phyloP scores from a whole-genome alignment of 2,888 invertebrate genomes.

The Scrobipalpa atriplicella region DNA sequence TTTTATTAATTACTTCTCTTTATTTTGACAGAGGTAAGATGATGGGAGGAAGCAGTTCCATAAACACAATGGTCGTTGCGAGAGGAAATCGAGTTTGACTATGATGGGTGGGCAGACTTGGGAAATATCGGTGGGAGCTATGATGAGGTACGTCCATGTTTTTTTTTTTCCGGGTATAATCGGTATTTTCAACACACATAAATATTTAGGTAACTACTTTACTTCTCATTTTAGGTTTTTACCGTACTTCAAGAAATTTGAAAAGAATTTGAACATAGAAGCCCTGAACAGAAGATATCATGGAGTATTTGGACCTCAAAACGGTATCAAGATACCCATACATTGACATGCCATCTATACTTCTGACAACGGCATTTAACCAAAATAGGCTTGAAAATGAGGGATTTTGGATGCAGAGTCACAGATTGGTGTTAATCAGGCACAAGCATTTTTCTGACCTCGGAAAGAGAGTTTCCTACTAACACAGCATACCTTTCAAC shows the following conservation, averaged over 20 bases:
- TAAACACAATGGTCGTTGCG: conserved; percentile 85
- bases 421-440: conserved; percentile 81
- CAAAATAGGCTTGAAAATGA: conserved; percentile 81
- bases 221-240: too few relatives aligned
- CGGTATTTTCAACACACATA: too few relatives aligned
- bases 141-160: conserved; percentile 62
- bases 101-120: conserved; percentile 83
- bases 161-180: too few relatives aligned
- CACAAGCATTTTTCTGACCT: conserved; percentile 80
- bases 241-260: conserved; percentile 86
- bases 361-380: conserved; percentile 80
- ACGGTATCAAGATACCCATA: conserved; percentile 84
- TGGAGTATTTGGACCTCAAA: conserved; percentile 82
- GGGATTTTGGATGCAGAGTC: conserved; percentile 78
- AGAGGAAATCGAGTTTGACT: conserved; percentile 82
- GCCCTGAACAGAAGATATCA: conserved; percentile 80
- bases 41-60: conserved; percentile 86
- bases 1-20: background rate
- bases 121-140: conserved; percentile 85
- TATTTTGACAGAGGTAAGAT: conserved; percentile 75
- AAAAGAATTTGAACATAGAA: conserved; percentile 80
- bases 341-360: conserved; percentile 79
- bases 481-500: conserved; percentile 85
- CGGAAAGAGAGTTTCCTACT: conserved; percentile 84
- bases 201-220: too few relatives aligned